Percentiles rank a stretch among this genome's conserved stretches.
These are phyloP conservation scores for Calameuta pallipes DNA, from an alignment of 2,888 invertebrate genomes.

Conservation along the genomic window DNA sequence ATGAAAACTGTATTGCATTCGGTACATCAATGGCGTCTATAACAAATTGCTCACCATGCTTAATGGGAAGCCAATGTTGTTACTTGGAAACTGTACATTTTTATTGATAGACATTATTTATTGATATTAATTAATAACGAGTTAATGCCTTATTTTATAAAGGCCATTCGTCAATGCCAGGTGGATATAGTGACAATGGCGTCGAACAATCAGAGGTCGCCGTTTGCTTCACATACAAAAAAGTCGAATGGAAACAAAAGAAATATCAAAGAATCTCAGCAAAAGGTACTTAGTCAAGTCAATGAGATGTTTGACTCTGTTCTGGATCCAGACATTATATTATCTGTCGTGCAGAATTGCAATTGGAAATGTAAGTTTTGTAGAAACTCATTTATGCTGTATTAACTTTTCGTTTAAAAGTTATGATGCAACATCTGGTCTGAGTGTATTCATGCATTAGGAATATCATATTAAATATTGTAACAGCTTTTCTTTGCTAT, in stretches of 20 bases:
- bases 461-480: neutral
- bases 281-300: constrained; percentile 35
- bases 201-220: constrained; percentile 41
- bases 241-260: constrained; percentile 30
- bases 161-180: constrained; percentile 4
- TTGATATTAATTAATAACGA: neutral
- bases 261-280: constrained; percentile 32
- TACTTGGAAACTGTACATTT: neutral
- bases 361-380: constrained; percentile 51
- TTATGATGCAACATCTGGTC: neutral
- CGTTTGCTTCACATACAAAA: constrained; percentile 26
- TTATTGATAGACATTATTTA: neutral
- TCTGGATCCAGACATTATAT: constrained; percentile 49
- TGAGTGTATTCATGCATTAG: neutral
- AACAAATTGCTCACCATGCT: neutral
- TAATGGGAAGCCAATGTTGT: neutral
- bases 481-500: constrained; percentile 3
- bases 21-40: neutral
- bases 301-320: constrained; percentile 52
- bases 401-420: constrained; percentile 7
- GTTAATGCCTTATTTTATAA: neutral
- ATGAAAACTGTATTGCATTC: neutral
- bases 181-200: constrained; percentile 36
- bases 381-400: neutral
- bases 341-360: constrained; percentile 47